phyloP scores from a whole-genome alignment of 2,888 invertebrate species.

The Sicus ferrugineus region DNA sequence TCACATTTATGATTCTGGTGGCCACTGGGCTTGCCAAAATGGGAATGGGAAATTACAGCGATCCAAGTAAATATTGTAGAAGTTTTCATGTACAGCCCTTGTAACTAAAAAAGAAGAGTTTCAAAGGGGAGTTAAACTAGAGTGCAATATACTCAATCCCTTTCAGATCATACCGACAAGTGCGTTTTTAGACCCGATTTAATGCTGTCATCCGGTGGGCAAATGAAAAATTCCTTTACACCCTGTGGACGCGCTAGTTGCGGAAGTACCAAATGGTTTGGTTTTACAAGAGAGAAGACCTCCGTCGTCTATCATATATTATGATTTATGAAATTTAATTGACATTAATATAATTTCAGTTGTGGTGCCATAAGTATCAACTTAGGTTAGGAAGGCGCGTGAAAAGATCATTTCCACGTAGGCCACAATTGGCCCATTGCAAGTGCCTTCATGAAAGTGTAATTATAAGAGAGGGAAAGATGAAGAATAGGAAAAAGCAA shows the following conservation, averaged over 20 bases:
- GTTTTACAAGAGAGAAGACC: too few relatives aligned
- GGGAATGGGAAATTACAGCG: slow-evolving; percentile 34
- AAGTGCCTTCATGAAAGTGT: too few relatives aligned
- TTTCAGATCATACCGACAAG: slow-evolving; percentile 47
- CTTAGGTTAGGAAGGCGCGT: too few relatives aligned
- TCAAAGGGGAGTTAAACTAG: too few relatives aligned
- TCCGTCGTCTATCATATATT: too few relatives aligned
- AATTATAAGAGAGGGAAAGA: too few relatives aligned
- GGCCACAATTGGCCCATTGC: too few relatives aligned
- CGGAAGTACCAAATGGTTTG: slow-evolving; percentile 21
- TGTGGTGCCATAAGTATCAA: slow-evolving; percentile 41
- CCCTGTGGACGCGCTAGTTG: slow-evolving; percentile 45
- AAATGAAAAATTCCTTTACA: slow-evolving; percentile 30
- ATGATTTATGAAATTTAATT: neutral
- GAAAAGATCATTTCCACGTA: too few relatives aligned
- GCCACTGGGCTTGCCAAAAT: slow-evolving; percentile 32
- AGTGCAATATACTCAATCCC: neutral
- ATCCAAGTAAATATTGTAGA: slow-evolving; percentile 19
- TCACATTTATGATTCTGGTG: neutral
- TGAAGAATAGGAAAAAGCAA: too few relatives aligned
- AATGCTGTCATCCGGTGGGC: slow-evolving; percentile 39
- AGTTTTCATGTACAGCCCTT: neutral
- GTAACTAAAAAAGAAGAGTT: too few relatives aligned
- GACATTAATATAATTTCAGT: slow-evolving; percentile 37
- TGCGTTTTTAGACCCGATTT: slow-evolving; percentile 44